A percentile compares a stretch with the other conserved stretches of the same genome.
These are phyloP conservation scores for Germaria angustata DNA, from an alignment of 2,888 invertebrate genomes.

Conservation along the genomic window DNA sequence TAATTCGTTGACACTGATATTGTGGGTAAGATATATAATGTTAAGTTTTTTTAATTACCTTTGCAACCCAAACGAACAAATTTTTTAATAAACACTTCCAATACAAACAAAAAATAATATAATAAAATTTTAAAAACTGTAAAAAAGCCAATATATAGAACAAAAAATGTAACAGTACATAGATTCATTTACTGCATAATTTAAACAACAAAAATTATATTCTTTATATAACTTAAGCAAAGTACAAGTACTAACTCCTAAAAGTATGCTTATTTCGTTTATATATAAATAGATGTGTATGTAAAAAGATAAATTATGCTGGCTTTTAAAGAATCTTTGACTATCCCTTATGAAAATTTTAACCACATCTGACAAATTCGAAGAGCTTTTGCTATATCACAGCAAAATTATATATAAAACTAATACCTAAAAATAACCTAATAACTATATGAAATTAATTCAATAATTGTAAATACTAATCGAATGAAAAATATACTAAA, in stretches of 20 bases:
- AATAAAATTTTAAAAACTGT: background rate
- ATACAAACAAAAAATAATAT: conserved; percentile 43
- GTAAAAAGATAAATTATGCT: background rate
- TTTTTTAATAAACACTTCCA: conserved; percentile 57
- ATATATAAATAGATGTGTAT: background rate
- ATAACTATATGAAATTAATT: conserved; percentile 11
- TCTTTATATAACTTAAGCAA: background rate
- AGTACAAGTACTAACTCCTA: conserved; percentile 2
- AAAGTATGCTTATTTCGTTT: background rate
- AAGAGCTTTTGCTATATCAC: conserved; percentile 45
- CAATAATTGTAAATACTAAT: conserved; percentile 17
- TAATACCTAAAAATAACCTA: background rate
- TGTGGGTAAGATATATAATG: background rate
- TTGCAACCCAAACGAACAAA: conserved; percentile 59
- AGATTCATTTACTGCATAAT: background rate
- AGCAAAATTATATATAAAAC: conserved; percentile 4
- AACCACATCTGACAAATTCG: background rate
- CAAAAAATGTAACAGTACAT: too few relatives aligned
- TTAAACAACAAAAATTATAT: background rate
- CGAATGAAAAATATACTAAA: background rate
- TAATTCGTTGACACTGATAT: background rate
- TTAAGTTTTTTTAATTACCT: background rate
- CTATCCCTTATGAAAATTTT: background rate
- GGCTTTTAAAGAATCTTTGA: conserved; percentile 26
- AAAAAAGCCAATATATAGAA: conserved; percentile 40